Conservation (phyloP, 1,140 invertebrate species). For the Orius insidiosus region DNA sequence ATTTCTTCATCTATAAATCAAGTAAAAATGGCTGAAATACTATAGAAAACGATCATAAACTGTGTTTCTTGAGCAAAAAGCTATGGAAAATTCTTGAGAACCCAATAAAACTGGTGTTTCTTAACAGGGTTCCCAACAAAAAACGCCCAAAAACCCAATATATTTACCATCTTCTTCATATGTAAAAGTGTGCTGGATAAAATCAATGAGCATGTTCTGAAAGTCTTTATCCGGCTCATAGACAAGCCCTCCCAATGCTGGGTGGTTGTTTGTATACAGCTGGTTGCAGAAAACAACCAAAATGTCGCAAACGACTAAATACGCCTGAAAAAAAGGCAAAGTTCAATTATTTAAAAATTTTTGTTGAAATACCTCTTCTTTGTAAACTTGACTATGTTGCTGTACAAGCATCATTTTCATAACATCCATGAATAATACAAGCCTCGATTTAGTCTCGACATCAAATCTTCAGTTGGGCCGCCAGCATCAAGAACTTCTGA, state of each 20-base stretch:
- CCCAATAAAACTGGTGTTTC: too few species aligned
- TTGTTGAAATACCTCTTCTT: constrained; percentile 21
- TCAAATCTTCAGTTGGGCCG: constrained; percentile 25
- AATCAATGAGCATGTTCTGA: constrained; percentile 68
- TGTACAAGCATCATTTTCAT: constrained; percentile 42
- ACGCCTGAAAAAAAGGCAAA: constrained; percentile 45
- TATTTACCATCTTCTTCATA: constrained; percentile 58
- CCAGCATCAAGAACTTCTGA: constrained; percentile 51
- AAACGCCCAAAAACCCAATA: too few species aligned
- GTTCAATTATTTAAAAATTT: neutral
- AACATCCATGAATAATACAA: constrained; percentile 54
- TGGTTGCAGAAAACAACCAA: constrained; percentile 90
- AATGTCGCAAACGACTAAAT: constrained; percentile 85
- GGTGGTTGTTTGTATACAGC: constrained; percentile 39
- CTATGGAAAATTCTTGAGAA: too few species aligned
- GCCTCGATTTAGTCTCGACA: constrained; percentile 40
- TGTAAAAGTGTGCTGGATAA: constrained; percentile 83
- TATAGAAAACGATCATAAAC: neutral
- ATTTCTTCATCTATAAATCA: too few species aligned
- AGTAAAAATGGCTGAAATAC: too few species aligned
- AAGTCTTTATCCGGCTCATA: constrained; percentile 67
- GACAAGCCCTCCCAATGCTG: constrained; percentile 45
- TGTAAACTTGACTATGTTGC: constrained; percentile 19
- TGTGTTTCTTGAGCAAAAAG: too few species aligned
- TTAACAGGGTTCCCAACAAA: too few species aligned